Percentiles rank a stretch among this genome's conserved stretches.
phyloP scores from a whole-genome alignment of 2,113 vertebrate species.

The Scomber japonicus region DNA sequence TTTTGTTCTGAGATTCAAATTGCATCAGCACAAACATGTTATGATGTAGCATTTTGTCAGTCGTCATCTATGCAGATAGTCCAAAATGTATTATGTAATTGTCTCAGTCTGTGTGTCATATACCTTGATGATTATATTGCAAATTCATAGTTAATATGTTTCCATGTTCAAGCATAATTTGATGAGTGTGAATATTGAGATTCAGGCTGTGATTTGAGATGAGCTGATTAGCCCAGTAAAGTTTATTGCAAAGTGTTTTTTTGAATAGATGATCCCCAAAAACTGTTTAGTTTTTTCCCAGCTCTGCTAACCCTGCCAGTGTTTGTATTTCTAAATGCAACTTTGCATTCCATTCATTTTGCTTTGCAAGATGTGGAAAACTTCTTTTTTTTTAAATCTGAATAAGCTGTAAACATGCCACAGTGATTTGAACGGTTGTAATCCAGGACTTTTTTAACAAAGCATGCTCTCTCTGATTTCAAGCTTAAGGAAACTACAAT shows the following conservation, averaged over 20 bases:
- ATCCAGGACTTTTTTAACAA: neutral
- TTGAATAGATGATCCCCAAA: no score
- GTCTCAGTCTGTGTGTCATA: no score
- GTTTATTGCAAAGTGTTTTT: neutral
- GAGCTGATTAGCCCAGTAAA: neutral
- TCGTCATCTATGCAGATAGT: neutral
- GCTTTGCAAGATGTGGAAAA: no score
- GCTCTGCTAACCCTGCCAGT: no score
- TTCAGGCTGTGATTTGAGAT: neutral
- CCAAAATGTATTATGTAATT: neutral
- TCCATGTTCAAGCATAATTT: neutral
- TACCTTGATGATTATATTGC: neutral
- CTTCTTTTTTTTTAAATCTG: no score
- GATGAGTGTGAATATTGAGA: neutral
- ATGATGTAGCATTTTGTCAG: neutral
- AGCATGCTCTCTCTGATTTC: neutral
- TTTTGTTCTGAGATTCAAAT: slow-evolving; percentile 16
- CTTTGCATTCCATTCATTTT: no score
- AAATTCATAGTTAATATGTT: neutral
- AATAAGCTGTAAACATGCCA: neutral
- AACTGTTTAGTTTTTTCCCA: no score
- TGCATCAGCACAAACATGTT: slow-evolving; percentile 34
- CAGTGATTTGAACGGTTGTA: neutral
- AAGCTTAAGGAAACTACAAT: neutral
- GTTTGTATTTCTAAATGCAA: no score